Conservation (phyloP, 2,113 vertebrate genomes). For the Ailuropoda melanoleuca region DNA sequence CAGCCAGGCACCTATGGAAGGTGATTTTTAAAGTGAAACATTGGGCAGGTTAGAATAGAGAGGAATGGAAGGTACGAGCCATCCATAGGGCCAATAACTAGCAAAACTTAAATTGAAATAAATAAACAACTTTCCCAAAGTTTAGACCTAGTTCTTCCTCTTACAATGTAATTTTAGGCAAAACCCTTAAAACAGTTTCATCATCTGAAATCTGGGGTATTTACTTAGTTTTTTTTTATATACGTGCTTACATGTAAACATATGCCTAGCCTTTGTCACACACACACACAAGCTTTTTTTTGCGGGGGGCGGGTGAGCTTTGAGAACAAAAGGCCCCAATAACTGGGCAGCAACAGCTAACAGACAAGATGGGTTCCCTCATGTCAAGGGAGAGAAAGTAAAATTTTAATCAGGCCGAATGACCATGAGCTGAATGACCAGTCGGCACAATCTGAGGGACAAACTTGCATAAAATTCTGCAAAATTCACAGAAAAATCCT, state of each 20-base stretch:
- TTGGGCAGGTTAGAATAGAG: background rate
- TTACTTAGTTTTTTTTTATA: background rate
- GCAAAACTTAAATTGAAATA: background rate
- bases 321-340: background rate
- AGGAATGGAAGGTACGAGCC: background rate
- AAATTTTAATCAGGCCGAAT: background rate
- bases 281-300: background rate
- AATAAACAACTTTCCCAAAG: background rate
- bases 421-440: background rate
- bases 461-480: background rate
- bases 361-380: background rate
- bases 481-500: background rate
- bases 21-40: background rate
- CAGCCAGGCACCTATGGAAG: background rate
- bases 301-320: background rate
- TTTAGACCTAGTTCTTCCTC: background rate
- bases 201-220: background rate
- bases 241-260: background rate
- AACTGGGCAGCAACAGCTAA: background rate
- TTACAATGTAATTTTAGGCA: background rate
- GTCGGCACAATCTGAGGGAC: background rate
- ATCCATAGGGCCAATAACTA: background rate
- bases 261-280: background rate
- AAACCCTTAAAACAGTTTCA: background rate
- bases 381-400: background rate